Conservation (phyloP, 2,113 vertebrate genomes). For the Gobio gobio region DNA sequence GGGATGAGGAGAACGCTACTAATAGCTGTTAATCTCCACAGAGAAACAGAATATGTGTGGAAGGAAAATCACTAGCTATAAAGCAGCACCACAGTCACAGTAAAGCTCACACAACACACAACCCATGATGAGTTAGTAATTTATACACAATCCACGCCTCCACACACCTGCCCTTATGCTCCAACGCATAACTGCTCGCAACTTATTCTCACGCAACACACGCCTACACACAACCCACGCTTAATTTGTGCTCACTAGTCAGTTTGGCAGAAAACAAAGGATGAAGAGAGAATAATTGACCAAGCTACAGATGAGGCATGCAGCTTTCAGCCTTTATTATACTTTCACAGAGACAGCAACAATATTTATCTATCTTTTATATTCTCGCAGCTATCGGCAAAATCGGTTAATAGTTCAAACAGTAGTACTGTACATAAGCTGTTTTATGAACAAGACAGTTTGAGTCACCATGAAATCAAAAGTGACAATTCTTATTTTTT, state of each 20-base stretch:
- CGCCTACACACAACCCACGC: slow-evolving; percentile 27
- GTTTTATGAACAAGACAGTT: background rate
- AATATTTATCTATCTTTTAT: background rate
- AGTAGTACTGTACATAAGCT: background rate
- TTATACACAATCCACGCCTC: slow-evolving; percentile 40
- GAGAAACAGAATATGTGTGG: background rate
- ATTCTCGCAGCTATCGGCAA: background rate
- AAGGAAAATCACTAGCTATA: slow-evolving; percentile 31
- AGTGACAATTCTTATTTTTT: too few relatives aligned
- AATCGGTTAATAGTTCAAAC: background rate
- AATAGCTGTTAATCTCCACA: slow-evolving; percentile 21
- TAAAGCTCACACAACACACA: background rate
- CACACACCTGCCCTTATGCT: slow-evolving; percentile 35
- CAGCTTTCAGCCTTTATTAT: slow-evolving; percentile 35
- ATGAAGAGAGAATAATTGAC: slow-evolving; percentile 38
- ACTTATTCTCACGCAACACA: slow-evolving; percentile 24
- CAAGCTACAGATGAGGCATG: slow-evolving; percentile 25
- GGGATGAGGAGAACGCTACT: background rate
- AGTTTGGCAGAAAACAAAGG: slow-evolving; percentile 39
- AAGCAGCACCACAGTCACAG: background rate
- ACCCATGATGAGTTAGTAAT: background rate
- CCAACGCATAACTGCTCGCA: slow-evolving; percentile 8
- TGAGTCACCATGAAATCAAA: background rate
- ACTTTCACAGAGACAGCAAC: slow-evolving; percentile 2
- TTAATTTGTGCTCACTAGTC: slow-evolving; percentile 33